Conservation (phyloP, 1,140 invertebrate genomes). For the Camponotus floridanus region DNA sequence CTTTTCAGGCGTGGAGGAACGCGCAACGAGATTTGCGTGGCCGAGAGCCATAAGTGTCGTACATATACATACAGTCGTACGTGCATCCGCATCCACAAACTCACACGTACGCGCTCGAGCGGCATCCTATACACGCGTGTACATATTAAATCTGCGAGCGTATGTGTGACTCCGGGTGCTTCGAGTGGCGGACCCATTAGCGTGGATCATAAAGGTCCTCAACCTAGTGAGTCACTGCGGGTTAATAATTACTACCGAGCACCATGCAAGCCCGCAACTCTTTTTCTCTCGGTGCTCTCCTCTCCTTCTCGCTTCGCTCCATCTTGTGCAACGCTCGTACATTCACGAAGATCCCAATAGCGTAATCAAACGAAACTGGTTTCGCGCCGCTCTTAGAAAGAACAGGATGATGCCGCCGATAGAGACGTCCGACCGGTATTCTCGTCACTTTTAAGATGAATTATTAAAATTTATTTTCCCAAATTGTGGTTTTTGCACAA, state of each 20-base stretch:
- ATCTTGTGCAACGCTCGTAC: slow-evolving; percentile 26
- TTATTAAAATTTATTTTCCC: background rate
- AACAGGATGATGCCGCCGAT: background rate
- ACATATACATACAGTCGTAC: slow-evolving; percentile 5
- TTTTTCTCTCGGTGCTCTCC: slow-evolving; percentile 5
- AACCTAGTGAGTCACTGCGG: slow-evolving; percentile 80
- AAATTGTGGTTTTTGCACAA: background rate
- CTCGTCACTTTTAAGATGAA: background rate
- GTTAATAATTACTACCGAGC: slow-evolving; percentile 76
- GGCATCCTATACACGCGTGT: background rate
- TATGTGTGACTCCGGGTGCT: slow-evolving; percentile 41
- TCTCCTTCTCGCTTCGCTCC: slow-evolving; percentile 27
- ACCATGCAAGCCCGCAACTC: slow-evolving; percentile 31
- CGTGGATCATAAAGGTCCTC: slow-evolving; percentile 81
- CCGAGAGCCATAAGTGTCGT: slow-evolving; percentile 67
- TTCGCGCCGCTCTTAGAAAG: background rate
- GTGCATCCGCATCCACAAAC: slow-evolving; percentile 23
- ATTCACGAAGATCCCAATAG: slow-evolving; percentile 42
- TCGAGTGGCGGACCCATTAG: slow-evolving; percentile 75
- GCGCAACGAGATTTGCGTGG: slow-evolving; percentile 74
- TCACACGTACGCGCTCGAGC: background rate
- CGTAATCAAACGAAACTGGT: slow-evolving; percentile 43
- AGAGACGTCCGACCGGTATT: background rate
- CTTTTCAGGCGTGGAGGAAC: slow-evolving; percentile 73
- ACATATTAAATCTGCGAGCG: background rate